Evolutionary conservation across 1,140 invertebrate species (phyloP).

Genomic region (Drosophila equinoxialis): DNA sequence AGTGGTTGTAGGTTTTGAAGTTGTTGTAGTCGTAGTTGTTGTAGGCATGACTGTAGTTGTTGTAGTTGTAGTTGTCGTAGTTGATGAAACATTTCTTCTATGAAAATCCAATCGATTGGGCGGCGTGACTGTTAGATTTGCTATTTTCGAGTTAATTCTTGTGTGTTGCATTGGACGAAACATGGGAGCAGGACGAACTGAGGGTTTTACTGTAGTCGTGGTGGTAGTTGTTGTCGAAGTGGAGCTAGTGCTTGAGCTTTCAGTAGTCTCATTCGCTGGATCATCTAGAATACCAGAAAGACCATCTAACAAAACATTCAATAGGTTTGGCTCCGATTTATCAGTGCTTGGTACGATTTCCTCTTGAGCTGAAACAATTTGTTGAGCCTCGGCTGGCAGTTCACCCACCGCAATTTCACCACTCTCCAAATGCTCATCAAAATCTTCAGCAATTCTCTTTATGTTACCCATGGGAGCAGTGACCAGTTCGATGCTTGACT

Average conservation of each 20-base stretch:
- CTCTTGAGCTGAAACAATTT: constrained; percentile 28
- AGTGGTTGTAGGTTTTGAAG: constrained; percentile 27
- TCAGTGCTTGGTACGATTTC: background rate
- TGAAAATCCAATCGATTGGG: constrained; percentile 62
- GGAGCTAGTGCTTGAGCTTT: background rate
- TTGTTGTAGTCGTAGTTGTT: constrained; percentile 13
- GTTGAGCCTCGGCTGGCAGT: constrained; percentile 66
- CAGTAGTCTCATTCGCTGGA: constrained; percentile 17
- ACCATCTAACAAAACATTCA: constrained; percentile 62
- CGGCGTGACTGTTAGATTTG: constrained; percentile 69
- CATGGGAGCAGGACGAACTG: constrained; percentile 43
- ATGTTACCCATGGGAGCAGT: constrained; percentile 41
- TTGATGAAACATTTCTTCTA: constrained; percentile 62
- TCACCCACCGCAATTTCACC: constrained; percentile 62
- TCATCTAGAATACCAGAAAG: constrained; percentile 57
- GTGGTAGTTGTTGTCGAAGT: constrained; percentile 25
- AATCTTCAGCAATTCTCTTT: constrained; percentile 68
- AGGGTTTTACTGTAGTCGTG: constrained; percentile 41
- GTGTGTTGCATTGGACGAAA: constrained; percentile 73
- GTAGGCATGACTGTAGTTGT: constrained; percentile 12
- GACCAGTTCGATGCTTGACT: constrained; percentile 10
- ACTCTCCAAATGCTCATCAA: constrained; percentile 60
- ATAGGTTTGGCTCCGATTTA: constrained; percentile 42
- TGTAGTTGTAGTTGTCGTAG: constrained; percentile 51
- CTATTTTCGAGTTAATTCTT: constrained; percentile 76